These are phyloP conservation scores for Idaea dimidiata DNA, from an alignment of 2,888 invertebrate genomes.

Conservation along the genomic window DNA sequence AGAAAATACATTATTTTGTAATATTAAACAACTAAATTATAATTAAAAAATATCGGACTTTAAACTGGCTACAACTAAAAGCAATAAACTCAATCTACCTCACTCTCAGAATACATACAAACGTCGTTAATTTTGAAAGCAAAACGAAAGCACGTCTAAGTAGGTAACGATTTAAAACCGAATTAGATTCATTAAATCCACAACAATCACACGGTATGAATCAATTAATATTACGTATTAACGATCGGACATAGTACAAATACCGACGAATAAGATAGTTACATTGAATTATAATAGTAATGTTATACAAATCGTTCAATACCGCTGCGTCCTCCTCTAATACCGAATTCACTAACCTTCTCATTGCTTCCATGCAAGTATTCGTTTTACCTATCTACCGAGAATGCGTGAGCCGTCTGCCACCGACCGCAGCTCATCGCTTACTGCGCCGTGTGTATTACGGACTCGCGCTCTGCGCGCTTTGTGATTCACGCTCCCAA, in stretches of 20 bases:
- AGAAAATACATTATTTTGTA: constrained; percentile 79
- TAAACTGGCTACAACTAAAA: constrained; percentile 69
- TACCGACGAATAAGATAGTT: constrained; percentile 57
- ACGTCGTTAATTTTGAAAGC: constrained; percentile 38
- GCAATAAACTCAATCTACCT: constrained; percentile 63
- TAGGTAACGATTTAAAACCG: constrained; percentile 34
- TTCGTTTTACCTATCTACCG: constrained; percentile 56
- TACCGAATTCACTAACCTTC: constrained; percentile 78
- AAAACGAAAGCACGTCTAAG: constrained; percentile 42
- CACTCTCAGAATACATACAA: constrained; percentile 67
- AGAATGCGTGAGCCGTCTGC: constrained; percentile 32
- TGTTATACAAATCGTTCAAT: constrained; percentile 45
- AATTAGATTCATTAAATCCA: constrained; percentile 25
- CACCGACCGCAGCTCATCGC: constrained; percentile 28
- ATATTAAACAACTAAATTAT: constrained; percentile 72
- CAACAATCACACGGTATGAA: constrained; percentile 52
- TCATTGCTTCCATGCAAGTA: constrained; percentile 65
- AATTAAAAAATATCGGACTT: constrained; percentile 74
- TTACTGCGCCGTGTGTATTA: not conserved
- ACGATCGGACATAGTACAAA: constrained; percentile 47
- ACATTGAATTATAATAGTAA: constrained; percentile 50
- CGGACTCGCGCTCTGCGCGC: constrained; percentile 47
- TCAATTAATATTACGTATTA: constrained; percentile 45
- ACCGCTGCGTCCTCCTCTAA: constrained; percentile 49
- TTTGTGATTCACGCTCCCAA: constrained; percentile 31